Conservation (phyloP, 2,888 invertebrate genomes). For the Phoronis australis region DNA sequence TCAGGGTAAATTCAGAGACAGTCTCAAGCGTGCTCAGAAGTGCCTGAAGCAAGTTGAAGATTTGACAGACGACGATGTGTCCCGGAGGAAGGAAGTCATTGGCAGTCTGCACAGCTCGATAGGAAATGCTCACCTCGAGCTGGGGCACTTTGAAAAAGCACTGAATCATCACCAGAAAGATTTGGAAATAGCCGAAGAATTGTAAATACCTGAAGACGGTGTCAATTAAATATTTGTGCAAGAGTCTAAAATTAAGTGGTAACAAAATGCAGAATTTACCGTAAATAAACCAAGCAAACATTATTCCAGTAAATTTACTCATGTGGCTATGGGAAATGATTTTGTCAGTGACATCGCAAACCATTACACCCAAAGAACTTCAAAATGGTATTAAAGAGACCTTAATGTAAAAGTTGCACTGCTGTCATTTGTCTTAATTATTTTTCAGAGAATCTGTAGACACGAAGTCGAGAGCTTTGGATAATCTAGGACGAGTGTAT, state of each 20-base stretch:
- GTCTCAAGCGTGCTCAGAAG: conserved; percentile 32
- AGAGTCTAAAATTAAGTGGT: no score
- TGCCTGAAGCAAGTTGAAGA: conserved; percentile 27
- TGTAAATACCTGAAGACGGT: no score
- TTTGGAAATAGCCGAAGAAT: conserved; percentile 32
- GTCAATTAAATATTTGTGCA: no score
- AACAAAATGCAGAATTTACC: no score
- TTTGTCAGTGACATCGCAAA: no score
- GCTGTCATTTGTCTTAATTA: conserved; percentile 1
- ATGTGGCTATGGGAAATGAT: not conserved
- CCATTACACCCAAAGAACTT: no score
- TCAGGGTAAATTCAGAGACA: conserved; percentile 35
- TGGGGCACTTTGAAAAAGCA: conserved; percentile 27
- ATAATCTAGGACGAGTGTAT: conserved; percentile 52
- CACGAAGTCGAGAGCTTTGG: conserved; percentile 49
- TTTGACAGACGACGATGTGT: conserved; percentile 18
- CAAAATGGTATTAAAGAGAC: not conserved
- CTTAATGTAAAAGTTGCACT: not conserved
- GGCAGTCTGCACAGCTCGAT: conserved; percentile 36
- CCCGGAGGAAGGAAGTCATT: conserved; percentile 24
- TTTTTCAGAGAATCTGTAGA: conserved; percentile 40
- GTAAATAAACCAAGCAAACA: not conserved
- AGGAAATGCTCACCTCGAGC: conserved; percentile 38
- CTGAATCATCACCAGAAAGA: conserved; percentile 35
- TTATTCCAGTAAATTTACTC: not conserved